Evolutionary conservation across 2,888 invertebrate species (phyloP), one percentile per base, ranked within the genome.

Genomic region (Sipha maydis): DNA sequence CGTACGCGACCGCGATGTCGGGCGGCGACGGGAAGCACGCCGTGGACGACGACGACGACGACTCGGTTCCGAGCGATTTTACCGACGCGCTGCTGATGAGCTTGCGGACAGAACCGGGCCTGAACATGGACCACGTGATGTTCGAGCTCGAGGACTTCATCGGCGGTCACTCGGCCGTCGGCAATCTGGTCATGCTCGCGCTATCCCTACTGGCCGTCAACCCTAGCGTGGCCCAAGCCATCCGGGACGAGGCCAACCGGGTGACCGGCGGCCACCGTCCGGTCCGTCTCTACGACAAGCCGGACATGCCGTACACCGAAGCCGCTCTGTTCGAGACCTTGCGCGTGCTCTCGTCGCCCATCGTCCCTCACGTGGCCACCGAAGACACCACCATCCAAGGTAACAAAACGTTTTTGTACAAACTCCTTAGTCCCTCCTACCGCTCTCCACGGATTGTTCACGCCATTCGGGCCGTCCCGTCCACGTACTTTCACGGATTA

Each of bases 291-390:
- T 92, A 93, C 41, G 96, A 97, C 90, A 94, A 94, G 91, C 92
- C 93, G 0, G 92, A 92, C 1, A 93, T 97, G 92, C 96, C 96
- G 0, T 97, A 96, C 91, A 96, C 96, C 0, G 96, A 96, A 92
- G 96, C 96, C 0, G 95, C 96, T 0, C 94, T 97, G 25, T 93
- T 95, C 90, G 97, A 97, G 92, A 95, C 96, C 0, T 92, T 97
- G 0, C 92, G 97, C 83, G 94, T 95, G 85, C 94, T 96, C 0
- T 96, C 97, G 0, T 97, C 97, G 0, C 97, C 97, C 0, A 97
- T 97, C 89, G 97, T 97, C 0, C 97, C 97, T 0, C 97, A 97
- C 91, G 97, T 97, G 0, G 96, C 97, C 0, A 96, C 96, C 0
- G 94, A 95, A 90, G 95, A 96, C 91, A 95, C 95, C 0, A 93